Conservation (phyloP, 2,888 invertebrate genomes). For the Lasioglossum leucozonium region DNA sequence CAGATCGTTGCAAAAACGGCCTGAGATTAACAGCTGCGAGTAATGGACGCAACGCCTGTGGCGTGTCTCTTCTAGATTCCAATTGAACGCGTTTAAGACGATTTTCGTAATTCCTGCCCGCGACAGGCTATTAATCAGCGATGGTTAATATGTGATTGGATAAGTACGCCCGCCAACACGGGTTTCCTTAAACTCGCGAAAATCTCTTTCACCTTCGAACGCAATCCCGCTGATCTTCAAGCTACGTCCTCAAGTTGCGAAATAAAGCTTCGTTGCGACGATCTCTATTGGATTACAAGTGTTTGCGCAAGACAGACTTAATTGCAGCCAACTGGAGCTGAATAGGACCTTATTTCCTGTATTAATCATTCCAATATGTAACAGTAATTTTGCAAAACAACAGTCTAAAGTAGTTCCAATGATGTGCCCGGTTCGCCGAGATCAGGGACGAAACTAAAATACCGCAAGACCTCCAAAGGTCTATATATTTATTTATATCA, state of each 20-base stretch:
- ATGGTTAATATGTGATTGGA: not conserved
- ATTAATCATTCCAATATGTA: not conserved
- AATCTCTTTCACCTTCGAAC: conserved; percentile 3
- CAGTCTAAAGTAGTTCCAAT: not conserved
- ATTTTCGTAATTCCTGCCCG: conserved; percentile 1
- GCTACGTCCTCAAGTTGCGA: not conserved
- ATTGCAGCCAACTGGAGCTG: not conserved
- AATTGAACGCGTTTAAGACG: conserved; percentile 21
- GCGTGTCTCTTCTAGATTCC: conserved; percentile 1
- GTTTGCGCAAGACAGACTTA: not conserved
- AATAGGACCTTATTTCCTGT: not conserved
- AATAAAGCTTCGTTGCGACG: not conserved
- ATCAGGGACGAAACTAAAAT: too few species aligned
- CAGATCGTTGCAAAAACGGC: conserved; percentile 53
- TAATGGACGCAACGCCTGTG: conserved; percentile 15
- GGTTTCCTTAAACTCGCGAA: not conserved
- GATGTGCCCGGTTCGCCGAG: too few species aligned
- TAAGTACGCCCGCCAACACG: not conserved
- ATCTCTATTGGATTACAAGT: not conserved
- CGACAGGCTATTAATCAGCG: not conserved
- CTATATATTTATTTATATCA: too few species aligned
- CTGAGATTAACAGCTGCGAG: conserved; percentile 37
- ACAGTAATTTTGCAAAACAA: too few species aligned
- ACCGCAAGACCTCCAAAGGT: too few species aligned
- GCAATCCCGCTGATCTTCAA: not conserved